These are phyloP conservation scores for Trachelus tabidus DNA, from an alignment of 2,888 invertebrate genomes.

Conservation along the genomic window DNA sequence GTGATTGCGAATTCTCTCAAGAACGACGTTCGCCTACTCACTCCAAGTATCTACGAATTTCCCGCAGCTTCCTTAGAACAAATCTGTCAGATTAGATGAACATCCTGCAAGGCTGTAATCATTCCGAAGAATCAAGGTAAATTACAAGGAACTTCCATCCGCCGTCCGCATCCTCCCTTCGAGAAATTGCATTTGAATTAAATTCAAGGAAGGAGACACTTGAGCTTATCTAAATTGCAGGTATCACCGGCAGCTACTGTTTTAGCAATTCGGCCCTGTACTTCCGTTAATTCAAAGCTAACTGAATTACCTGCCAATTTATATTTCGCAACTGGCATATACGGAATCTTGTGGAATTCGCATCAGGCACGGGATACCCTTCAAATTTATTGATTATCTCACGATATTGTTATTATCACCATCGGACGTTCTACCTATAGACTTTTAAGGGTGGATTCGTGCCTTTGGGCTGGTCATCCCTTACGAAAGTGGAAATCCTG, in stretches of 20 bases:
- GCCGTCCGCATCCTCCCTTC: neutral
- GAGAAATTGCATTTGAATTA: slow-evolving; percentile 11
- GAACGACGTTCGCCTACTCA: neutral
- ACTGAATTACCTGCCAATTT: neutral
- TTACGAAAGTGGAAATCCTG: neutral
- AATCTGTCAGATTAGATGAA: neutral
- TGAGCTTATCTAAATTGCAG: slow-evolving; percentile 8
- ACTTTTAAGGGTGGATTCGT: too few relatives aligned
- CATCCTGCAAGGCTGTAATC: neutral
- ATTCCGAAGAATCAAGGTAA: slow-evolving; percentile 27
- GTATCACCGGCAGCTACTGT: neutral
- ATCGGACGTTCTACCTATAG: too few relatives aligned
- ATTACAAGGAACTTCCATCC: slow-evolving; percentile 22
- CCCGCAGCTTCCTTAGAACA: neutral
- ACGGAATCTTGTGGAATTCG: neutral
- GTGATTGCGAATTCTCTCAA: neutral
- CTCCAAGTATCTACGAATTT: neutral
- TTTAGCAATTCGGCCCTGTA: neutral
- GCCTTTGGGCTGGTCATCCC: too few relatives aligned
- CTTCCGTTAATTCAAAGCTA: neutral
- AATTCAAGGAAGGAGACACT: slow-evolving; percentile 5
- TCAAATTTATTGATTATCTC: neutral
- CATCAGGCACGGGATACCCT: too few relatives aligned
- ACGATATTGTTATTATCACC: neutral
- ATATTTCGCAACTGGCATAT: neutral